Evolutionary conservation across 53 echinoderm and acorn worm species (phyloP).

Genomic region (Holothuria leucospilota): DNA sequence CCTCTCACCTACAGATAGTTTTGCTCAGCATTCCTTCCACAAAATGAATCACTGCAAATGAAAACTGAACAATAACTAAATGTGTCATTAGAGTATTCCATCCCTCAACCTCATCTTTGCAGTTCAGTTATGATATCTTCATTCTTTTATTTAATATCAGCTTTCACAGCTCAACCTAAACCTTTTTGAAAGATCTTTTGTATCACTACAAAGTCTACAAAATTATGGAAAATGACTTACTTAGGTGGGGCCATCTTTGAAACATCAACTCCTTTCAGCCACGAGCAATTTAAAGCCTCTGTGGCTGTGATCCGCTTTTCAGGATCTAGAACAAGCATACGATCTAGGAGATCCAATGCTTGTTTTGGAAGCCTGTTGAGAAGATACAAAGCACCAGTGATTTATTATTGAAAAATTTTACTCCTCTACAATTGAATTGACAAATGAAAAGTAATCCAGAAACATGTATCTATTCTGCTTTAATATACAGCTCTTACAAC

Average conservation of each 20-base stretch:
- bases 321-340: slow-evolving; percentile 97
- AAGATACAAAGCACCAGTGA: neutral
- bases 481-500: too few species aligned
- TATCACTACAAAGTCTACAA: neutral
- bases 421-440: too few species aligned
- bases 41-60: too few species aligned
- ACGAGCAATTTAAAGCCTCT: slow-evolving; percentile 85
- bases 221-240: slow-evolving; percentile 58
- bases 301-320: slow-evolving; percentile 91
- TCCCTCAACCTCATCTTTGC: too few species aligned
- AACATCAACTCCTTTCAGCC: slow-evolving; percentile 78
- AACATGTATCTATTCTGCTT: too few species aligned
- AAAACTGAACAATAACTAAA: too few species aligned
- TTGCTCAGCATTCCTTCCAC: too few species aligned
- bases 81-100: too few species aligned
- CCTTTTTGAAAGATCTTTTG: too few species aligned
- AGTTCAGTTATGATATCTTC: neutral
- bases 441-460: neutral
- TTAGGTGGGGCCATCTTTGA: slow-evolving; percentile 78
- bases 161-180: too few species aligned
- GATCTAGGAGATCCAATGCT: slow-evolving; percentile 92
- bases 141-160: too few species aligned
- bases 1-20: too few species aligned
- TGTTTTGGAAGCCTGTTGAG: slow-evolving; percentile 81
- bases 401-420: neutral